Base-by-base conservation (phyloP, 2,797 vertebrate genomes). In the Nyctalus aviator region DNA sequence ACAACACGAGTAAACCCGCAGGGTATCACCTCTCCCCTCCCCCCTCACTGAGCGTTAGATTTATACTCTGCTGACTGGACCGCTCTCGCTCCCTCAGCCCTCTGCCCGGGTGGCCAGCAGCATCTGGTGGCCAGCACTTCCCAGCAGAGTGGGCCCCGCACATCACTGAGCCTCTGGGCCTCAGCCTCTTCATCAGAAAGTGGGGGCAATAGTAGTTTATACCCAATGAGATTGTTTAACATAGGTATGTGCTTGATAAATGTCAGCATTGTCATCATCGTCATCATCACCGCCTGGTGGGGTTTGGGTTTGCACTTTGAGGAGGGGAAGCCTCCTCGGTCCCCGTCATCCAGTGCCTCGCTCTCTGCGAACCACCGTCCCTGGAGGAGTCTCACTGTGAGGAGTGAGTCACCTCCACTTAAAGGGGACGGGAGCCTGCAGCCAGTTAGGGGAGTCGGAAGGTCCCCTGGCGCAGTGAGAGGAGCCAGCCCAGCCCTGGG, bases 341-440 rank as follows among this genome's bases (percentile, higher is more conserved):
- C 73, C 46, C 30, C 72, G 82, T 71, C 59, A 55, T 71, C 59
- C 48, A 71, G 25, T 30, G 53, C 86, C 66, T 50, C n/a, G 72
- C 21, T 59, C 59, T 84, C 86, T 78, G 27, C 12, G 75, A 90
- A 71, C 25, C 17, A 30, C 6, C n/a, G 21, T 84, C 32, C n/a
- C 66, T 68, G 64, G 81, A 94, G 83, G 44, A 91, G 30, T 87
- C 21, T 76, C 76, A 68, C 66, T 90, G 77, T 76, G 23, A 25
- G 6, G 1, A 20, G 46, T 95, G 91, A 97, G 68, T 96, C 93
- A 93, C 59, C n/a, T 3, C 44, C 14, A 6, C 64, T 75, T 69
- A 68, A 94, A 41, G 90, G 18, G 14, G 53, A 23, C 0, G 1
- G 84, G 94, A 94, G 82, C 96, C 94, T 96, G 78, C 17, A 30